Evolutionary conservation across 2,888 invertebrate species (phyloP), one percentile per base, ranked within the genome.

Genomic region (Scaptomyza flava): DNA sequence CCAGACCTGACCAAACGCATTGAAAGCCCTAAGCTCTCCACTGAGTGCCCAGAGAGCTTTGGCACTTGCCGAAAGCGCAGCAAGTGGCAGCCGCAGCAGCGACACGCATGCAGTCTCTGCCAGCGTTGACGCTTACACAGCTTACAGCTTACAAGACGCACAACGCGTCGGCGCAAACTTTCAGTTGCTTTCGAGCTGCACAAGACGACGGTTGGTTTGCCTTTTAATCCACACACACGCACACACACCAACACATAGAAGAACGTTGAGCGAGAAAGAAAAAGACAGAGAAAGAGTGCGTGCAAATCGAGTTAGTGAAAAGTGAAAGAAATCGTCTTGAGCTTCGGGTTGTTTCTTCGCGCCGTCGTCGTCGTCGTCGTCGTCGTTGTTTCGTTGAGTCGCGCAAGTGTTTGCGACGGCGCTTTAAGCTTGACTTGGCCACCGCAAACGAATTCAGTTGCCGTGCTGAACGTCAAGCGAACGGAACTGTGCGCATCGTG

Each of bases 151-250:
- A 86, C 82, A 83, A 85, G 82, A 86, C 83, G 81, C 86, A 72
- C 77, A 67, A 67, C 63, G 77, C 79, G 54, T 30, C 62, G 57
- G 34, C 68, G 57, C 71, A 45, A 81, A 82, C 86, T 86, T 82
- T 86, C 86, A 82, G 82, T 82, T 82, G 82, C 86, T 83, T 83
- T 77, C 77, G 72, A 82, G 82, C 86, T 86, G 81, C 83, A 74
- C 79, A 77, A 77, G 79, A 74, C 83, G 63, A 81, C 82, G 81
- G 82, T 82, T 81, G 67, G 67, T 68, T 58, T 53, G 34, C 34
- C 34, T 54, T 38, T 45, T 30, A n/a, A 51, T 27, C 23, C 38
- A 38, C 36, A 27, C 38, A 12, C 33, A 45, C 17, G 20, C 9
- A 50, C 9, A 27, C 36, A 51, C 50, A 20, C 12, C 14, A 20